These are phyloP conservation scores for Alectura lathami DNA, from an alignment of 2,113 vertebrate genomes.

Conservation along the genomic window DNA sequence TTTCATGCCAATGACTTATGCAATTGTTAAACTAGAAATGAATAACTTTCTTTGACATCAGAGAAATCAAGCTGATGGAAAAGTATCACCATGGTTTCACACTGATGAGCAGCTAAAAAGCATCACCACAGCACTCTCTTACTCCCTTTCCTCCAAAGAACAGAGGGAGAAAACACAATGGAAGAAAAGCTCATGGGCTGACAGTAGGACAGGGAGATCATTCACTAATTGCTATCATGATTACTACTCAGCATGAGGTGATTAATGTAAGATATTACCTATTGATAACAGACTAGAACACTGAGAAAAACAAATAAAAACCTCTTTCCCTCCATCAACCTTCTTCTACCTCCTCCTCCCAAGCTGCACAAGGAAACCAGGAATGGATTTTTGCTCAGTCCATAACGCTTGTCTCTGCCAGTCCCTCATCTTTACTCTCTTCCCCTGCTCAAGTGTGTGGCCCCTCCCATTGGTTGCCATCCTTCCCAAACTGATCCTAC, in stretches of 20 bases:
- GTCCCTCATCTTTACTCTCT: no score
- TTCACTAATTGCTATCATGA: not conserved
- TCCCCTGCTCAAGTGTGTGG: no score
- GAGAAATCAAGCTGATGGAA: not conserved
- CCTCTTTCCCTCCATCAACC: not conserved
- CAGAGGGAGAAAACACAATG: not conserved
- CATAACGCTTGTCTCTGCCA: no score
- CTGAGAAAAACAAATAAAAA: not conserved
- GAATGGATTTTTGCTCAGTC: no score
- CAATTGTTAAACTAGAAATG: not conserved
- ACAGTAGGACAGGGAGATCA: not conserved
- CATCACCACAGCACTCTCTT: not conserved
- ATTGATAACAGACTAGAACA: not conserved
- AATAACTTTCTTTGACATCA: not conserved
- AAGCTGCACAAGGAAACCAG: no score
- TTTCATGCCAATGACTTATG: not conserved
- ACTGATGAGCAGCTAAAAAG: not conserved
- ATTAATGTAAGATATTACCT: not conserved
- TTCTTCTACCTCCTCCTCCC: not conserved
- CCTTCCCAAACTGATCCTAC: no score
- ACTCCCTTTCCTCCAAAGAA: not conserved
- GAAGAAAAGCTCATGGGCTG: not conserved
- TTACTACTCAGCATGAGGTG: not conserved
- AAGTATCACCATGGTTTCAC: not conserved
- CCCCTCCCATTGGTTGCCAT: no score